Evolutionary conservation across 2,797 vertebrate genomes (phyloP).

Genomic region (Ctenopoma multispine): DNA sequence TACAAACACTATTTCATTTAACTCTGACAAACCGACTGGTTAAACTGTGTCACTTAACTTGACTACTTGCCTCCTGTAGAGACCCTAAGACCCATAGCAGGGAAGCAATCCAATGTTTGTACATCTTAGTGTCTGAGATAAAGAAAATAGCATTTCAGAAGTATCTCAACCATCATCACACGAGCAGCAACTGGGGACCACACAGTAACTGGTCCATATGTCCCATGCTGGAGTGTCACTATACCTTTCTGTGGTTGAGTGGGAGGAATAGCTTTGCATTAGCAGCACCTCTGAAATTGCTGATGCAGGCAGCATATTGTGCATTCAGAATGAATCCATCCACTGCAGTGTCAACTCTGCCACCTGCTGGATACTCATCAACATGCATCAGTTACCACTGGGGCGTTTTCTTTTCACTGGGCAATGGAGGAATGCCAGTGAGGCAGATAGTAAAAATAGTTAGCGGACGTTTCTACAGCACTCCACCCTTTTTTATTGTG

Average conservation of each 20-base stretch:
- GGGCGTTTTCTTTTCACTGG: conserved; percentile 47
- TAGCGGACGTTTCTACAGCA: conserved; percentile 21
- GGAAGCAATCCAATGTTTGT: background rate
- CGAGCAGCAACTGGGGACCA: conserved; percentile 25
- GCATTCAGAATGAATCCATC: conserved; percentile 58
- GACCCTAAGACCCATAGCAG: background rate
- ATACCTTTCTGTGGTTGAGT: conserved; percentile 14
- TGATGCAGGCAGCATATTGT: conserved; percentile 69
- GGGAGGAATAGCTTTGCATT: conserved; percentile 50
- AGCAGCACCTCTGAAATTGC: conserved; percentile 64
- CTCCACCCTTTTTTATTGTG: conserved; percentile 60
- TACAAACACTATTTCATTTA: background rate
- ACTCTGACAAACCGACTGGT: background rate
- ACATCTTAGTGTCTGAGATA: background rate
- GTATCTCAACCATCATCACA: conserved; percentile 9
- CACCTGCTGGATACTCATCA: conserved; percentile 71
- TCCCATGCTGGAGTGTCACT: conserved; percentile 14
- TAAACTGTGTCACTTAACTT: background rate
- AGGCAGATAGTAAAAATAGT: conserved; percentile 53
- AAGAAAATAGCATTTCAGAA: conserved; percentile 26
- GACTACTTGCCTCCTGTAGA: background rate
- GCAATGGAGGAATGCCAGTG: conserved; percentile 37
- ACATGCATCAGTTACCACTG: conserved; percentile 32
- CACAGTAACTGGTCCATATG: conserved; percentile 23
- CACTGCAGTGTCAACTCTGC: conserved; percentile 67